These are phyloP conservation scores for Xerus rutilus DNA, from an alignment of 2,797 vertebrate genomes.

Conservation along the genomic window DNA sequence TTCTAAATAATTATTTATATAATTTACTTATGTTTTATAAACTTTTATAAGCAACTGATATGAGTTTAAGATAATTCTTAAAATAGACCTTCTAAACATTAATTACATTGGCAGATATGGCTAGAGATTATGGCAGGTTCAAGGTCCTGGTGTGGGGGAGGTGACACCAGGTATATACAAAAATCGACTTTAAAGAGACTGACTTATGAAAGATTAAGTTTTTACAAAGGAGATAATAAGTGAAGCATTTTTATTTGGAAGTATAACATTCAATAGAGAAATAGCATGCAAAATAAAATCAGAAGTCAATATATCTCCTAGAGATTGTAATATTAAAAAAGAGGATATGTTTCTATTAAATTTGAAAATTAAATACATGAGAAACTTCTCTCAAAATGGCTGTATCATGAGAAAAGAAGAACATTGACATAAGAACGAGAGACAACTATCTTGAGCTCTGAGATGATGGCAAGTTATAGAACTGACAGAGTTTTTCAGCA, in stretches of 20 bases:
- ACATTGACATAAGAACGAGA: not conserved
- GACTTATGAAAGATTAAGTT: not conserved
- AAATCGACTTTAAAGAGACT: not conserved
- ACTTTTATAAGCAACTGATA: not conserved
- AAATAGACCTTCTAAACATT: not conserved
- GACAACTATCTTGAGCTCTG: rapidly evolving
- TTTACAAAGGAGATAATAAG: not conserved
- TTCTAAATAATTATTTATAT: not conserved
- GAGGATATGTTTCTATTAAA: not conserved
- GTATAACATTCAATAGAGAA: not conserved
- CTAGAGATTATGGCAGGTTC: not conserved
- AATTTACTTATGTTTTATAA: not conserved
- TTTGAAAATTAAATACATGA: not conserved
- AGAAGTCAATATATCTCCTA: not conserved
- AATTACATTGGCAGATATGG: not conserved
- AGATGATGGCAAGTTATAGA: not conserved
- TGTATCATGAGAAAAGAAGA: not conserved
- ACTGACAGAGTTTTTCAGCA: rapidly evolving
- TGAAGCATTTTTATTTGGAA: not conserved
- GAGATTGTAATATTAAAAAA: not conserved
- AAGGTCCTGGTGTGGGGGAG: not conserved
- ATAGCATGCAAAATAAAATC: not conserved
- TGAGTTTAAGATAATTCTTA: not conserved
- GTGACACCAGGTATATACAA: not conserved
- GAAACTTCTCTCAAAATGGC: rapidly evolving